phyloP scores from a whole-genome alignment of 2,888 invertebrate genomes.

The Malacosoma neustria region DNA sequence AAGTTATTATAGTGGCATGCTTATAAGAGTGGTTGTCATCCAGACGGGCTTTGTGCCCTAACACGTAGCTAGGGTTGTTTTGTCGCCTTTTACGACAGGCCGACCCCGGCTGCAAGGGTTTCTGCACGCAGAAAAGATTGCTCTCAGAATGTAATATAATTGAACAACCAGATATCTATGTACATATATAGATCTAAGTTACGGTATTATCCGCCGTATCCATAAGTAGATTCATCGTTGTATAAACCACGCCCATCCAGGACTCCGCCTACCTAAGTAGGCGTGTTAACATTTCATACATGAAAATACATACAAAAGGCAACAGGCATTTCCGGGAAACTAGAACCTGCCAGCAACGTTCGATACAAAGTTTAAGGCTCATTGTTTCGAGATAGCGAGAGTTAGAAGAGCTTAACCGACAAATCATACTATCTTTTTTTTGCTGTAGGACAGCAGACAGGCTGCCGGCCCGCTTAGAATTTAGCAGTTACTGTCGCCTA shows the following conservation, averaged over 20 bases:
- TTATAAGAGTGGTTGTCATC: background rate
- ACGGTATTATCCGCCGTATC: slow-evolving; percentile 5
- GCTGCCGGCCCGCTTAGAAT: no score
- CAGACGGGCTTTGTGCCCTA: background rate
- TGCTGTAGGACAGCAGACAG: no score
- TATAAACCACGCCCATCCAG: slow-evolving; percentile 31
- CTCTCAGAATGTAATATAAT: no score
- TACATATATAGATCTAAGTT: no score
- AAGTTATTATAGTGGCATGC: background rate
- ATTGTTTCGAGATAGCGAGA: no score
- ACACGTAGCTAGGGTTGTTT: background rate
- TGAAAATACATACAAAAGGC: background rate
- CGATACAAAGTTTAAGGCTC: no score
- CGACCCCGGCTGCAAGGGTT: background rate
- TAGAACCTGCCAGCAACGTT: no score
- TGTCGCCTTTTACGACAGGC: background rate
- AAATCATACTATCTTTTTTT: no score
- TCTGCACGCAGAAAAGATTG: no score
- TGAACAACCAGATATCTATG: no score
- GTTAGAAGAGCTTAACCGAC: no score
- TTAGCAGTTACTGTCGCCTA: no score
- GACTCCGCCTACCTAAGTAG: slow-evolving; percentile 30
- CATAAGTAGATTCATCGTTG: slow-evolving; percentile 13
- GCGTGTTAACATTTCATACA: slow-evolving; percentile 23
- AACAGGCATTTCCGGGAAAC: slow-evolving; percentile 1